phyloP scores from a whole-genome alignment of 1,140 invertebrate species.

The Grapholita molesta region DNA sequence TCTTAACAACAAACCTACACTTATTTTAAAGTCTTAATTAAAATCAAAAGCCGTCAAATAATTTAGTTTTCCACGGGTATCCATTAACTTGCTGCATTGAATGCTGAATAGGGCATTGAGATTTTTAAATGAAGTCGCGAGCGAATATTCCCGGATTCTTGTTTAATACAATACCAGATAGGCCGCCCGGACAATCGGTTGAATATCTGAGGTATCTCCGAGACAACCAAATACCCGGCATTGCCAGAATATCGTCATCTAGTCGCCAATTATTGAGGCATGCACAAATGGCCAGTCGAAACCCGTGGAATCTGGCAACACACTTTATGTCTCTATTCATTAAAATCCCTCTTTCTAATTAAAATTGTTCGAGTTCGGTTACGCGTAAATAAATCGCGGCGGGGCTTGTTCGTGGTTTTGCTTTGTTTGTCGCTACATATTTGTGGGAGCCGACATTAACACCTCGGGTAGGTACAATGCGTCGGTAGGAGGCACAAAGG shows the following conservation, averaged over 20 bases:
- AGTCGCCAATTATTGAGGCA: slow-evolving; percentile 59
- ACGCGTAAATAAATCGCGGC: slow-evolving; percentile 59
- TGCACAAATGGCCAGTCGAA: slow-evolving; percentile 44
- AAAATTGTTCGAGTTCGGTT: slow-evolving; percentile 65
- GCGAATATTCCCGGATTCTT: not conserved
- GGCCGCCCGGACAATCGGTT: not conserved
- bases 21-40: not conserved
- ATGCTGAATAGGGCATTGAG: not conserved
- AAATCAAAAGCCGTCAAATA: not conserved
- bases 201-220: slow-evolving; percentile 13
- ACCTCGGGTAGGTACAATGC: slow-evolving; percentile 61
- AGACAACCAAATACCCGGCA: slow-evolving; percentile 24
- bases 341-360: slow-evolving; percentile 66
- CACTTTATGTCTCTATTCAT: slow-evolving; percentile 74
- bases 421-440: slow-evolving; percentile 69
- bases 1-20: too few relatives aligned
- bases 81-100: not conserved
- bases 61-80: not conserved
- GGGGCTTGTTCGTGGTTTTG: slow-evolving; percentile 46
- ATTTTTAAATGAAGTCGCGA: slow-evolving; percentile 5
- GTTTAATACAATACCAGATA: not conserved
- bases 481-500: slow-evolving; percentile 61
- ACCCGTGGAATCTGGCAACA: slow-evolving; percentile 47
- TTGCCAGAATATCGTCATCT: slow-evolving; percentile 46
- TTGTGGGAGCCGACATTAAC: slow-evolving; percentile 61